Conservation (phyloP, 2,113 vertebrate genomes). For the Eulacestoma nigropectus region DNA sequence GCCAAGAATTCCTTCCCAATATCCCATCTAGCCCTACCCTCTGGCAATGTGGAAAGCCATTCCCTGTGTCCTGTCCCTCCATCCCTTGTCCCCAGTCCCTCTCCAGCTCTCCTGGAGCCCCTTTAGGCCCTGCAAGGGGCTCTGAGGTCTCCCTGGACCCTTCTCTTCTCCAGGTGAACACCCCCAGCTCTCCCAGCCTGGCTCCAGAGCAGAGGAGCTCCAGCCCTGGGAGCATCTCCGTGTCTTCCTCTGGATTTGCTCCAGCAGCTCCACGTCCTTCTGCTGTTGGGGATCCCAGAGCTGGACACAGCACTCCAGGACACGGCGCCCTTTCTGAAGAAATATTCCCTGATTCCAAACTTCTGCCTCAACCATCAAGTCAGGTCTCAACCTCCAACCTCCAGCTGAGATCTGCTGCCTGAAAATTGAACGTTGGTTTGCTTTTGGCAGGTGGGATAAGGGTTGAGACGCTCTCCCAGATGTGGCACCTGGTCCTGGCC, state of each 20-base stretch:
- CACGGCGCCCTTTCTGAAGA: background rate
- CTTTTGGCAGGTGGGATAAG: background rate
- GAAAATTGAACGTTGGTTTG: fast-evolving
- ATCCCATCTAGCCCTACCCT: fast-evolving
- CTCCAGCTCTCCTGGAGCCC: background rate
- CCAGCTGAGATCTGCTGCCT: background rate
- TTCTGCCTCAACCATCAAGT: background rate
- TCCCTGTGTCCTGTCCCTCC: background rate
- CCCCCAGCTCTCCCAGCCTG: background rate
- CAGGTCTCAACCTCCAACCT: background rate
- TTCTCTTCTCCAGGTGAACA: fast-evolving
- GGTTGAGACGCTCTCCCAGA: background rate
- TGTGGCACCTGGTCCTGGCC: fast-evolving
- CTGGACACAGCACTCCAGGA: background rate
- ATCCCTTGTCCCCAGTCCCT: background rate
- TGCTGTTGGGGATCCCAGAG: background rate
- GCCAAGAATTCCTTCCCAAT: fast-evolving
- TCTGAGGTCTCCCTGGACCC: background rate
- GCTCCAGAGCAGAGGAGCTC: background rate
- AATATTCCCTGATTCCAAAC: background rate
- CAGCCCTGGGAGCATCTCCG: fast-evolving
- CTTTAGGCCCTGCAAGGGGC: fast-evolving
- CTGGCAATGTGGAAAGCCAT: fast-evolving
- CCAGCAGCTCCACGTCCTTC: fast-evolving
- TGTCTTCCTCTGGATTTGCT: background rate